phyloP scores from a whole-genome alignment of 2,888 invertebrate species.

The Orthosia gracilis region DNA sequence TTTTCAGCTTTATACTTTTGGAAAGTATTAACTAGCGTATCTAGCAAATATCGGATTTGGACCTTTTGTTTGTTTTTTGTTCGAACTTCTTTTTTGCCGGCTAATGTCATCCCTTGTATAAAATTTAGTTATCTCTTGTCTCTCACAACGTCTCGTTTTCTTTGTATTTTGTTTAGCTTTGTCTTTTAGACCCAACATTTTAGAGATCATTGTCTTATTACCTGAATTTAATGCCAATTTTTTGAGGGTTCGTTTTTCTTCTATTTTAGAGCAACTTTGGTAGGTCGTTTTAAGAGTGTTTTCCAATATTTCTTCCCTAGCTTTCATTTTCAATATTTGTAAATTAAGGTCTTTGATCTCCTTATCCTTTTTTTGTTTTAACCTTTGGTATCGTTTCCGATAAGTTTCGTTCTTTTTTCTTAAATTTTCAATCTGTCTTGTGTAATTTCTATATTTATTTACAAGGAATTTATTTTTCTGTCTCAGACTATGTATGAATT shows the following conservation, averaged over 20 bases:
- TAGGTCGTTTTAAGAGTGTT: background rate
- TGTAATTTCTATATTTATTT: background rate
- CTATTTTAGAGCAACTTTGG: background rate
- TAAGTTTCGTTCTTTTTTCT: background rate
- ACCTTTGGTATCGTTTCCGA: background rate
- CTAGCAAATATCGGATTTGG: conserved; percentile 12
- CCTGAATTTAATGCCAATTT: too few relatives aligned
- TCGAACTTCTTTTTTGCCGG: background rate
- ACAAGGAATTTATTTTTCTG: background rate
- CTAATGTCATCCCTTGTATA: too few relatives aligned
- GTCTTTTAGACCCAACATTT: too few relatives aligned
- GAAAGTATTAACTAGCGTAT: background rate
- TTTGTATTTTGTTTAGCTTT: too few relatives aligned
- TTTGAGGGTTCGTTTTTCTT: background rate
- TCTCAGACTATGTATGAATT: background rate
- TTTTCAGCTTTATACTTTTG: conserved; percentile 1
- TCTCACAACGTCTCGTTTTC: too few relatives aligned
- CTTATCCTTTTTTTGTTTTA: background rate
- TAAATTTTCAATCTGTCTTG: background rate
- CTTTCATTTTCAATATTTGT: background rate
- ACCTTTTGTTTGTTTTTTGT: conserved; percentile 10
- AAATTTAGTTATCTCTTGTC: too few relatives aligned
- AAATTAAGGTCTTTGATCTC: background rate
- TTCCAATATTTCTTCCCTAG: background rate
- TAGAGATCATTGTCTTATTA: too few relatives aligned